Conservation (phyloP, 1,140 invertebrate genomes). For the Rhopalosiphum maidis region DNA sequence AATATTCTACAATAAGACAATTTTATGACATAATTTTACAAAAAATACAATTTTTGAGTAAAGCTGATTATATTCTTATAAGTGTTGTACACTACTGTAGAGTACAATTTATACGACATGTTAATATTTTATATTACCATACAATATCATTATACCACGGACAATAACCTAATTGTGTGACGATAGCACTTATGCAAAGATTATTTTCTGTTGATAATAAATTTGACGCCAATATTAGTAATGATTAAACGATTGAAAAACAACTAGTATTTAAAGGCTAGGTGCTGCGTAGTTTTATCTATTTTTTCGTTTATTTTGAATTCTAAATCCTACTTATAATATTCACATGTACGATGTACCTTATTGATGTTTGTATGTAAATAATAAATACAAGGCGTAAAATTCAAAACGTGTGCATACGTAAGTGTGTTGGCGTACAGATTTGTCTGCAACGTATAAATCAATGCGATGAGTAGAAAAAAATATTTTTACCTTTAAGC, state of each 20-base stretch:
- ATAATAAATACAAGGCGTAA: neutral
- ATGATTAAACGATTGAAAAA: neutral
- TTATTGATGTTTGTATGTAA: neutral
- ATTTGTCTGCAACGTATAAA: slow-evolving; percentile 21
- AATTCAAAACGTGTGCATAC: neutral
- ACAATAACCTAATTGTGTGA: too few relatives aligned
- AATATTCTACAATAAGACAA: neutral
- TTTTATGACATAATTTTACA: neutral
- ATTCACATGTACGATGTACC: neutral
- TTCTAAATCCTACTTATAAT: neutral
- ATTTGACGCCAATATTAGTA: too few relatives aligned
- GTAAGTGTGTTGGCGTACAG: neutral
- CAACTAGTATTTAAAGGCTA: neutral
- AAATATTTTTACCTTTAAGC: slow-evolving; percentile 24
- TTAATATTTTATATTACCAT: too few relatives aligned
- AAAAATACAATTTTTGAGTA: neutral
- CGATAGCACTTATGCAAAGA: too few relatives aligned
- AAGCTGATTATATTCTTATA: neutral
- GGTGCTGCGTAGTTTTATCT: neutral
- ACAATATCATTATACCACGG: too few relatives aligned
- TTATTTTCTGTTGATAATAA: too few relatives aligned
- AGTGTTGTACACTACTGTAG: neutral
- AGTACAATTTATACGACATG: neutral
- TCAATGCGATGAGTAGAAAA: neutral
- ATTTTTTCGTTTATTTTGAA: neutral